Evolutionary conservation across 1,140 invertebrate species (phyloP).

Genomic region (Zaprionus tsacasi): DNA sequence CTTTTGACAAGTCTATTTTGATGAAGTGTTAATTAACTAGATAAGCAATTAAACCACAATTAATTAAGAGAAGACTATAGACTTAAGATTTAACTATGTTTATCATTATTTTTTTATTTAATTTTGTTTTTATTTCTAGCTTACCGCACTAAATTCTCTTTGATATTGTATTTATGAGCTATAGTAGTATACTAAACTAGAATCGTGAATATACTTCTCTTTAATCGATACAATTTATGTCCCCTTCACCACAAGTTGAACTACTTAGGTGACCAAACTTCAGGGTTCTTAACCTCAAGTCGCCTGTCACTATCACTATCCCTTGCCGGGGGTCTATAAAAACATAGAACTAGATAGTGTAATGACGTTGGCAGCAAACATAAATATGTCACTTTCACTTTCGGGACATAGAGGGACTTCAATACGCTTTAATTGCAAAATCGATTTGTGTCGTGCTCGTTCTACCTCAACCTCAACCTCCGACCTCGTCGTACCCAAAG

Average conservation of each 20-base stretch:
- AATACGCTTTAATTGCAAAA: constrained; percentile 78
- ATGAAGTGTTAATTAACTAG: background rate
- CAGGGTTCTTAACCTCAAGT: constrained; percentile 73
- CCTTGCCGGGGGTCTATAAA: background rate
- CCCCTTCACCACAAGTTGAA: constrained; percentile 11
- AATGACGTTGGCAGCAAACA: constrained; percentile 36
- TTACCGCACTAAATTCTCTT: background rate
- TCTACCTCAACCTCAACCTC: constrained; percentile 49
- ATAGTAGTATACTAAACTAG: background rate
- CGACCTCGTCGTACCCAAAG: background rate
- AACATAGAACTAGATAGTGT: constrained; percentile 7
- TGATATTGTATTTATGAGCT: background rate
- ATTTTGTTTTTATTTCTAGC: background rate
- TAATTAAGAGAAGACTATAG: background rate
- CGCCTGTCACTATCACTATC: constrained; percentile 19
- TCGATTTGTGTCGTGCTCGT: constrained; percentile 69
- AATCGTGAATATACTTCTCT: background rate
- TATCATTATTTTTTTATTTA: background rate
- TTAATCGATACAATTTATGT: constrained; percentile 11
- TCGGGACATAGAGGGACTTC: constrained; percentile 26
- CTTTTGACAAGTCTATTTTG: constrained; percentile 6
- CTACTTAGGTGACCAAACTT: constrained; percentile 12
- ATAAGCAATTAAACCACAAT: background rate
- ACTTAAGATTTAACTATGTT: no score
- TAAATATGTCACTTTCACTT: constrained; percentile 70